Base-by-base conservation (phyloP, 2,888 invertebrate species). In the Iphiclides podalirius region DNA sequence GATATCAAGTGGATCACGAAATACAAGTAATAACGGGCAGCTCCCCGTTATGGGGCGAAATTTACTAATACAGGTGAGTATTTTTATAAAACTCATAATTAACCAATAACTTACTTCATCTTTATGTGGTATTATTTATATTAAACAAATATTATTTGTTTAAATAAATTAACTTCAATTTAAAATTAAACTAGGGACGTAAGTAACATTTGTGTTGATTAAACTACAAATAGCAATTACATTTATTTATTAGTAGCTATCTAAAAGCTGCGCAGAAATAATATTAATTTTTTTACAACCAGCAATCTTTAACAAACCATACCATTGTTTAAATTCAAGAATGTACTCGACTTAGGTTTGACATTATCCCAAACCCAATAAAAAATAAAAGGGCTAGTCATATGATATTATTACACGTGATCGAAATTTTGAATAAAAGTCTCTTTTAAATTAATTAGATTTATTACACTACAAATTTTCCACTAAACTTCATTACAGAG, bases 31-130 rank as follows among this genome's bases (percentile, higher is more conserved):
- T 6, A 20, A 26, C 20, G 40, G 16, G 36, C 6, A 6, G 9
- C 57, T 63, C 87, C 86, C 87, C 81, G 67, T 69, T 58, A 87
- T 87, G 86, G 86, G 86, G 86, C 67, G 63, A 48, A 70, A 67
- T 55, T 58, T 69, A 52, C 54, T 67, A 53, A 53, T 70, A 52
- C 75, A 70, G 86, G 86, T 87, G 68, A 85, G 86, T 76, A 23
- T 48, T 56, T 47, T 55, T 43, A 46, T 55, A 54, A 47, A n/a
- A n/a, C n/a, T n/a, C n/a, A n/a, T n/a, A n/a, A n/a, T n/a, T n/a
- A n/a, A n/a, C n/a, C n/a, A n/a, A n/a, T n/a, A n/a, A n/a, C n/a
- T n/a, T n/a, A n/a, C n/a, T n/a, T n/a, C n/a, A n/a, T n/a, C n/a
- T n/a, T n/a, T n/a, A n/a, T n/a, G n/a, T n/a, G n/a, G n/a, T n/a